A percentile compares a stretch with the other conserved stretches of the same genome.
Conservation (phyloP, 1,140 invertebrate species). For the Drosophila miranda region DNA sequence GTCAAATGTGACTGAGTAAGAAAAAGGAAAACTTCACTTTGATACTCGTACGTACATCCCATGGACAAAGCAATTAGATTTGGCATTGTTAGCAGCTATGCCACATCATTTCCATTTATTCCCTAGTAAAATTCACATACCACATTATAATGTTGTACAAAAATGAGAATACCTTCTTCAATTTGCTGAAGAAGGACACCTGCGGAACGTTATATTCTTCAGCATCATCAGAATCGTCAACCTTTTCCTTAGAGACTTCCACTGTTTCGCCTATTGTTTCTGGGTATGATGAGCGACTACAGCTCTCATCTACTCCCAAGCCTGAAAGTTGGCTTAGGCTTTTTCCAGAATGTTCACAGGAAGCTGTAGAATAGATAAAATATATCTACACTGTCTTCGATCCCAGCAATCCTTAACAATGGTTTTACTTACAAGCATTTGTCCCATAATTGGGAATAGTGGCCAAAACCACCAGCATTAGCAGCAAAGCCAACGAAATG, state of each 20-base stretch:
- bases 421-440: conserved; percentile 10
- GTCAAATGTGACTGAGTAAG: too few species aligned
- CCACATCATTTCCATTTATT: conserved; percentile 8
- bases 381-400: too few species aligned
- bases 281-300: not conserved
- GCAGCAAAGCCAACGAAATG: conserved; percentile 9
- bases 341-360: too few species aligned
- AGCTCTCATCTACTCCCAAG: conserved; percentile 3
- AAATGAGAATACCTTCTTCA: not conserved
- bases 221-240: not conserved
- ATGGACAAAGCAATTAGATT: not conserved
- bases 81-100: not conserved
- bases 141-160: conserved; percentile 2
- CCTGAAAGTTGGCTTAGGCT: not conserved
- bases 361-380: too few species aligned
- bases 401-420: too few species aligned
- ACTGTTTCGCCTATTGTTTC: too few species aligned
- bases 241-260: too few species aligned
- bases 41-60: not conserved
- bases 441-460: not conserved
- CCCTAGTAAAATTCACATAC: conserved; percentile 1
- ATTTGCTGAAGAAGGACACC: not conserved
- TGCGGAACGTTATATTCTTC: too few species aligned
- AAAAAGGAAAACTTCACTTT: conserved; percentile 6
- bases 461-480: conserved; percentile 1